These are phyloP conservation scores for Odontomyia ornata DNA, from an alignment of 2,888 invertebrate genomes.

Conservation along the genomic window DNA sequence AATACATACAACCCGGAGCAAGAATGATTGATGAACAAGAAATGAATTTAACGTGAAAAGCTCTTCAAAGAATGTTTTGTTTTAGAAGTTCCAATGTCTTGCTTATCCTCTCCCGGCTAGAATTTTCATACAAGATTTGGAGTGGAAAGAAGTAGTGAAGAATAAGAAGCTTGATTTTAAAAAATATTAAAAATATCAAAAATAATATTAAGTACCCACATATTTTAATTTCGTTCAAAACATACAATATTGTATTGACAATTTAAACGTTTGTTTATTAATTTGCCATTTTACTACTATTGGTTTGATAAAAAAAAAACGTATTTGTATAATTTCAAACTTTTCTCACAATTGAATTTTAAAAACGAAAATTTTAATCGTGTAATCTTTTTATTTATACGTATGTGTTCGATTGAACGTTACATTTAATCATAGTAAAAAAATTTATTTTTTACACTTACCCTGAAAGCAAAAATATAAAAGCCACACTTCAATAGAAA, in stretches of 20 bases:
- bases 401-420: no score
- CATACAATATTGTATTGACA: background rate
- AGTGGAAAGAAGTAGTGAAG: background rate
- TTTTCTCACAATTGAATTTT: background rate
- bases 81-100: background rate
- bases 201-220: conserved; percentile 8
- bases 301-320: background rate
- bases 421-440: background rate
- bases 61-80: background rate
- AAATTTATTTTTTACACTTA: background rate
- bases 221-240: conserved; percentile 1
- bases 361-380: background rate
- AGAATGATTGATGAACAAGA: background rate
- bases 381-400: background rate
- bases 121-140: background rate
- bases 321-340: background rate
- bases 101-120: background rate
- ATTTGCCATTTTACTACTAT: background rate
- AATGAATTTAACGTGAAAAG: background rate
- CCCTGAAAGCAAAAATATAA: conserved; percentile 9
- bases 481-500: conserved; percentile 10
- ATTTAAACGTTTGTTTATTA: no score
- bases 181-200: background rate
- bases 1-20: background rate
- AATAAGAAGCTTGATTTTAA: background rate